These are phyloP conservation scores for Drosophila littoralis DNA, from an alignment of 1,140 invertebrate species.

Conservation along the genomic window DNA sequence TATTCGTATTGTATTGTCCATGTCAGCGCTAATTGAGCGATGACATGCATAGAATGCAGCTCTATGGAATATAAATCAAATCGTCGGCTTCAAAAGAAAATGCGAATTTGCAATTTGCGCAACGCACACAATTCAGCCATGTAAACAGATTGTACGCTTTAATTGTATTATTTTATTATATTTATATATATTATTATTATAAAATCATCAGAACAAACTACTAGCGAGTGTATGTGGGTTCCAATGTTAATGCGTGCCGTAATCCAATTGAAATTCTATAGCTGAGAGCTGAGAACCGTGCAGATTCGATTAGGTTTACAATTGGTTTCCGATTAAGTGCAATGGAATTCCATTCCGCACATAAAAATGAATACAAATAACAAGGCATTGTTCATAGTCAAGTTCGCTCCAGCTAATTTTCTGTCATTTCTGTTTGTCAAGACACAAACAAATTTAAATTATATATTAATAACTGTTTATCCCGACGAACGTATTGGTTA, in stretches of 20 bases:
- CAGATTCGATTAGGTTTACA: conserved; percentile 29
- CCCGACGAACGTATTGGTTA: too few species aligned
- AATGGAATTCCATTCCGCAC: too few species aligned
- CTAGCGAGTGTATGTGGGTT: neutral
- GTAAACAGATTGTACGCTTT: conserved; percentile 31
- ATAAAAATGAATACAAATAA: too few species aligned
- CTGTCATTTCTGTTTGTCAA: too few species aligned
- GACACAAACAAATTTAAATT: too few species aligned
- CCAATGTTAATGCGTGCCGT: conserved; percentile 13
- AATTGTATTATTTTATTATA: conserved; percentile 37
- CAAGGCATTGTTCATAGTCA: too few species aligned
- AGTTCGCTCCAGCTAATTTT: too few species aligned
- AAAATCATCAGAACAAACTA: conserved; percentile 9
- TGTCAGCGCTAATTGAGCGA: conserved; percentile 40
- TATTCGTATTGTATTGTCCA: conserved; percentile 24
- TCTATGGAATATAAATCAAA: conserved; percentile 33
- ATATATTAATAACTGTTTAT: too few species aligned
- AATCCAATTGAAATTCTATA: conserved; percentile 39
- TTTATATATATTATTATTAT: conserved; percentile 23
- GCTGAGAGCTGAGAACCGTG: neutral
- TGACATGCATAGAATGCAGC: conserved; percentile 37
- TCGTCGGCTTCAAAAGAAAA: conserved; percentile 24
- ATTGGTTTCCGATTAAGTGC: conserved; percentile 26
- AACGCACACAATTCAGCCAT: conserved; percentile 8
- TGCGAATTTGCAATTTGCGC: conserved; percentile 28